Evolutionary conservation across 2,113 vertebrate species (phyloP).

Genomic region (Bucco capensis): DNA sequence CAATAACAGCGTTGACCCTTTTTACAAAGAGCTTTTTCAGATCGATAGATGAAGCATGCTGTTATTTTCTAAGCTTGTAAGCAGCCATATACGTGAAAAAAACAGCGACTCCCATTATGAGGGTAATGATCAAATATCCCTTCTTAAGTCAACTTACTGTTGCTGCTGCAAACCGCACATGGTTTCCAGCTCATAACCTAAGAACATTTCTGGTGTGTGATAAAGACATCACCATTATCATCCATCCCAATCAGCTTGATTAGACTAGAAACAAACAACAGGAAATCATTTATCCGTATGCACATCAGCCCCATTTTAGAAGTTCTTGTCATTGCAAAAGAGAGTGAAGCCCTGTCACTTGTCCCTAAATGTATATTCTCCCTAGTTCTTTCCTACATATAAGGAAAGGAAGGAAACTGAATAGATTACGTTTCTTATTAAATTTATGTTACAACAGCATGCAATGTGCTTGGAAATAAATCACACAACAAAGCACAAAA

Average conservation of each 20-base stretch:
- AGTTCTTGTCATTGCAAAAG: neutral
- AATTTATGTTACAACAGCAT: neutral
- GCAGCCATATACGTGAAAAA: conserved; percentile 14
- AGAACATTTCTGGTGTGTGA: conserved; percentile 35
- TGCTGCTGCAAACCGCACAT: conserved; percentile 15
- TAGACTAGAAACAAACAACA: conserved; percentile 36
- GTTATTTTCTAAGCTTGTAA: conserved; percentile 30
- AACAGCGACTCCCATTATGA: neutral
- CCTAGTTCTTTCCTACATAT: neutral
- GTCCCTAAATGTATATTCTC: neutral
- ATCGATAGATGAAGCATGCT: conserved; percentile 13
- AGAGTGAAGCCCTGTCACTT: neutral
- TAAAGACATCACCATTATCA: conserved; percentile 41
- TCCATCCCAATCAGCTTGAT: conserved; percentile 51
- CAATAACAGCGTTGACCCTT: neutral
- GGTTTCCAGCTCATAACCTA: neutral
- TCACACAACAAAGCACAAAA: conserved; percentile 44
- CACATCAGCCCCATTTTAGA: neutral
- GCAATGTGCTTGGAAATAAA: conserved; percentile 28
- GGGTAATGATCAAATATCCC: conserved; percentile 23
- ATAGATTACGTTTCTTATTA: conserved; percentile 7
- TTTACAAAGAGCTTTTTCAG: conserved; percentile 47
- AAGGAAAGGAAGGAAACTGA: conserved; percentile 25
- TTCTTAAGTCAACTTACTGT: neutral
- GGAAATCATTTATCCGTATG: conserved; percentile 20